Conservation (phyloP, 2,888 invertebrate species). For the Hemaris fuciformis region DNA sequence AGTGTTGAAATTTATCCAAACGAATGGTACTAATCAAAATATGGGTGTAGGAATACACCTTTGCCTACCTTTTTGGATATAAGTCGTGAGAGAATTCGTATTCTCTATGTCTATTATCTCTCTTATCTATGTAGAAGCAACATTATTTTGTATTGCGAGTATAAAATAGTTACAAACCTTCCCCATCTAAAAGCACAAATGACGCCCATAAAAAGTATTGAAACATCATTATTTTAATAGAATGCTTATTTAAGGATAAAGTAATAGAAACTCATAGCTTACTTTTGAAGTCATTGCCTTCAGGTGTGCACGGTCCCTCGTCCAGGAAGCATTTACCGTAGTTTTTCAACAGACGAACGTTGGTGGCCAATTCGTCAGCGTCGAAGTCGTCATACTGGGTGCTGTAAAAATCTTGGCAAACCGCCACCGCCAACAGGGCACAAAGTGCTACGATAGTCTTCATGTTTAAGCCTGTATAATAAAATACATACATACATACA, state of each 20-base stretch:
- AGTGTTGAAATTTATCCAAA: too few species aligned
- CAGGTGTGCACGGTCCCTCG: conserved; percentile 85
- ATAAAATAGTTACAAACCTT: too few species aligned
- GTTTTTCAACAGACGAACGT: conserved; percentile 83
- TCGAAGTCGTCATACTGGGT: conserved; percentile 86
- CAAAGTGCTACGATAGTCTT: conserved; percentile 43
- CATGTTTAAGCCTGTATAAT: conserved; percentile 34
- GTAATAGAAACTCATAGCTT: conserved; percentile 49
- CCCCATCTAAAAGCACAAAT: background rate
- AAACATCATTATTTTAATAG: background rate
- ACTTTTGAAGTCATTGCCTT: conserved; percentile 87
- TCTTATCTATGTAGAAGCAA: too few species aligned
- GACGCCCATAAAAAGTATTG: background rate
- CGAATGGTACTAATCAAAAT: too few species aligned
- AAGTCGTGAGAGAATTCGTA: too few species aligned
- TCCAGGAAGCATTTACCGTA: conserved; percentile 86
- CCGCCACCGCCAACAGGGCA: conserved; percentile 44
- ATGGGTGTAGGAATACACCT: too few species aligned
- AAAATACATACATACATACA: background rate
- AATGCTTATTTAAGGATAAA: too few species aligned
- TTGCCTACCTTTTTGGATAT: too few species aligned
- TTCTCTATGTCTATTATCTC: too few species aligned
- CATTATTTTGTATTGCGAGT: too few species aligned
- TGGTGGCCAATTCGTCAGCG: conserved; percentile 83
- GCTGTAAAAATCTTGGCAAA: conserved; percentile 75